phyloP scores from a whole-genome alignment of 2,113 vertebrate genomes.

The Macroglossus sobrinus region DNA sequence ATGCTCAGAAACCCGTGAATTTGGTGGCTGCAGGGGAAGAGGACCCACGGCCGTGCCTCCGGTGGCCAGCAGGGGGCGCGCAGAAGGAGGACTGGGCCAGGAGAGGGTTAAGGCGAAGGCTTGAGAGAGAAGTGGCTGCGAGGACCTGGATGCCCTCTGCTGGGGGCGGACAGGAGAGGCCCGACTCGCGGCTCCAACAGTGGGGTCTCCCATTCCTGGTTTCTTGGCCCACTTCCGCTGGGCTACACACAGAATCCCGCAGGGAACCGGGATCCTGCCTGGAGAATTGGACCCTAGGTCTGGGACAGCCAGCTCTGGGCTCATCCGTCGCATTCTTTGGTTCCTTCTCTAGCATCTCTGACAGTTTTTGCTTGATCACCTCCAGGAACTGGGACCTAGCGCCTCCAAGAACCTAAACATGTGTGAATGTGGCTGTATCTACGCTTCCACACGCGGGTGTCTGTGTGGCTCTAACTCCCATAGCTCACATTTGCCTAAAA shows the following conservation, averaged over 20 bases:
- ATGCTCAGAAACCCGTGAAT: not conserved
- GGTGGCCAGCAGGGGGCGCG: constrained; percentile 59
- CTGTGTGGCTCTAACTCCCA: not conserved
- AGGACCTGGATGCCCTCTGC: constrained; percentile 41
- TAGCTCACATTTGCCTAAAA: not conserved
- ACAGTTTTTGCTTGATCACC: not conserved
- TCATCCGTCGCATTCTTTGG: not conserved
- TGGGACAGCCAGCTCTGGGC: not conserved
- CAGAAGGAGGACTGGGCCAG: not conserved
- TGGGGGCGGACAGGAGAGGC: not conserved
- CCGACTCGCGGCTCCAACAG: not conserved
- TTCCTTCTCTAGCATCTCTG: not conserved
- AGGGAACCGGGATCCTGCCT: not conserved
- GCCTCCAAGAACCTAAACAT: not conserved
- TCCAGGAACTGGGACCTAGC: not conserved
- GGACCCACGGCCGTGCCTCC: not conserved
- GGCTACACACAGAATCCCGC: not conserved
- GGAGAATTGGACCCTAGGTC: not conserved
- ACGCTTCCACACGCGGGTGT: not conserved
- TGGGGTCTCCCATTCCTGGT: not conserved
- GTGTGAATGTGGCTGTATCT: too few relatives aligned
- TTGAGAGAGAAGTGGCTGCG: not conserved
- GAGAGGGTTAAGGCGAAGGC: not conserved
- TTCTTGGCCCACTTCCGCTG: fast-evolving
- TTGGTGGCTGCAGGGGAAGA: not conserved